Conservation (phyloP, 2,113 vertebrate genomes). For the Formicarius rufipectus region DNA sequence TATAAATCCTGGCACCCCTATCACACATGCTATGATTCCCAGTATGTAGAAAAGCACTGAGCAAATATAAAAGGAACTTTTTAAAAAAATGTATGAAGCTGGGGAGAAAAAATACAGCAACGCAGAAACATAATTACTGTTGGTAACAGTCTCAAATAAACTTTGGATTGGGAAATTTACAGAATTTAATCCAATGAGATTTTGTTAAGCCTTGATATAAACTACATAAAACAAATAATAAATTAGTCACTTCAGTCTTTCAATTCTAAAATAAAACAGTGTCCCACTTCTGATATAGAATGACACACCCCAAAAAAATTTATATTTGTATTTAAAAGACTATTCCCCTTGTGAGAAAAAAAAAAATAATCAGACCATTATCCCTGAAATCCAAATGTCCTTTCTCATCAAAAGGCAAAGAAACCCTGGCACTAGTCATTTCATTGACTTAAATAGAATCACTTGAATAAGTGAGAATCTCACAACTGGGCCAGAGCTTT, state of each 20-base stretch:
- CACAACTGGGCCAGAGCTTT: neutral
- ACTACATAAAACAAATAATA: slow-evolving; percentile 63
- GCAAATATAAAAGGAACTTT: slow-evolving; percentile 67
- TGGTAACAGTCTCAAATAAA: slow-evolving; percentile 61
- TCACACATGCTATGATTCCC: slow-evolving; percentile 55
- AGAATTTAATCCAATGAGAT: slow-evolving; percentile 63
- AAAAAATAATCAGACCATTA: slow-evolving; percentile 13
- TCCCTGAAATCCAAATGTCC: slow-evolving; percentile 24
- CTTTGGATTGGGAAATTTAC: slow-evolving; percentile 59
- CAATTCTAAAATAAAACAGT: slow-evolving; percentile 24
- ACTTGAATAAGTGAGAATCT: slow-evolving; percentile 13
- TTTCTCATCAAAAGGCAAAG: slow-evolving; percentile 1
- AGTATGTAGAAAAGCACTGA: slow-evolving; percentile 51
- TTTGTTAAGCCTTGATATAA: slow-evolving; percentile 65
- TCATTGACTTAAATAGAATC: slow-evolving; percentile 22
- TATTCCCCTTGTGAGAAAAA: slow-evolving; percentile 18
- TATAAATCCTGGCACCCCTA: slow-evolving; percentile 60
- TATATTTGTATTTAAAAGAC: slow-evolving; percentile 36
- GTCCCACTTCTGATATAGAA: neutral
- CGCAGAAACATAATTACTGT: slow-evolving; percentile 51
- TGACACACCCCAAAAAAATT: neutral
- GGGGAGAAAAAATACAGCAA: neutral
- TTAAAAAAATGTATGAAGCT: slow-evolving; percentile 59
- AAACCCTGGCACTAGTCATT: neutral
- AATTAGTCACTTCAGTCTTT: slow-evolving; percentile 47